These are phyloP conservation scores for Lacanobia oleracea DNA, from an alignment of 2,888 invertebrate species.

Conservation along the genomic window DNA sequence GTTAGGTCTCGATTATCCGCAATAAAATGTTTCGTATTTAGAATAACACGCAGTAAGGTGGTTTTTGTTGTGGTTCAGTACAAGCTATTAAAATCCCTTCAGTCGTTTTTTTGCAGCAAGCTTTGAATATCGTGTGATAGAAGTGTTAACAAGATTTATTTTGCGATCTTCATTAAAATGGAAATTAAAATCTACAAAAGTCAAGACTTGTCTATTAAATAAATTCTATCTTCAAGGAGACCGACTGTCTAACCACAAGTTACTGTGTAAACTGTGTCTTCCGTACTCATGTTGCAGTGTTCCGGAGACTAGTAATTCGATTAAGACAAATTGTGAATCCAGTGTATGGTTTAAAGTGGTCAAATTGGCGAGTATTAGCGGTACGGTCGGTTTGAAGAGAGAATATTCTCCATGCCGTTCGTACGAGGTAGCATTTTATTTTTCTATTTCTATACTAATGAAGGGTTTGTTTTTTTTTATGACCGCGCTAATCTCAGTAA, in stretches of 20 bases:
- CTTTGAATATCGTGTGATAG: no score
- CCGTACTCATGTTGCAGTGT: constrained; percentile 48
- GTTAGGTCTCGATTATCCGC: neutral
- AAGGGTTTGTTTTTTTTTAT: no score
- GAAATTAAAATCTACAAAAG: constrained; percentile 31
- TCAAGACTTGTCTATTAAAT: constrained; percentile 50
- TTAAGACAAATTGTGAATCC: constrained; percentile 60
- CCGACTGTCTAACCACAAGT: constrained; percentile 17
- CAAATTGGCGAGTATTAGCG: constrained; percentile 4
- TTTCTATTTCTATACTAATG: no score
- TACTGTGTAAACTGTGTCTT: constrained; percentile 53
- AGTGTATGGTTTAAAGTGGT: constrained; percentile 22
- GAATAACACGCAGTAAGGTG: no score
- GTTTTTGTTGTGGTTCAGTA: no score
- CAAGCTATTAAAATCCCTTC: neutral
- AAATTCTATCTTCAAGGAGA: constrained; percentile 37
- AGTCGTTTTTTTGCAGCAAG: neutral
- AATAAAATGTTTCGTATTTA: neutral
- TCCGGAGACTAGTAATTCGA: constrained; percentile 52
- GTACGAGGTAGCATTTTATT: neutral
- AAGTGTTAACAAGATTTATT: neutral
- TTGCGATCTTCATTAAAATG: constrained; percentile 3
- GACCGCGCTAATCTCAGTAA: no score
- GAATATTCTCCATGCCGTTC: neutral
- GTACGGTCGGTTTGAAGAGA: neutral